Conservation (phyloP, 2,888 invertebrate genomes). For the Steinernema hermaphroditum region DNA sequence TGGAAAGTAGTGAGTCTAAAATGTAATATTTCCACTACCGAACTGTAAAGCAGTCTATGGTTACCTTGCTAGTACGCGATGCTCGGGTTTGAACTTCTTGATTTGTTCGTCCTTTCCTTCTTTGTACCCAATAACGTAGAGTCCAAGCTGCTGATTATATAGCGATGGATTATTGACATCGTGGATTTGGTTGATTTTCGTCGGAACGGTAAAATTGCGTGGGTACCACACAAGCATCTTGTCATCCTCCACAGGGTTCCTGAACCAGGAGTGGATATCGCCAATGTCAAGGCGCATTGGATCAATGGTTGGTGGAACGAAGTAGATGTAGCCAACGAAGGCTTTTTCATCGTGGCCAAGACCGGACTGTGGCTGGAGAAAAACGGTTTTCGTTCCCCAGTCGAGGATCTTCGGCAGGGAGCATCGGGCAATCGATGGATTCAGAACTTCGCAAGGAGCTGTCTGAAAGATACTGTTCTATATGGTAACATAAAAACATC, state of each 20-base stretch:
- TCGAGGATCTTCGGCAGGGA: slow-evolving; percentile 43
- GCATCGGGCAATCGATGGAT: slow-evolving; percentile 48
- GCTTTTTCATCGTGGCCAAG: slow-evolving; percentile 45
- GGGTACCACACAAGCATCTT: slow-evolving; percentile 66
- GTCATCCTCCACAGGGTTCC: slow-evolving; percentile 54
- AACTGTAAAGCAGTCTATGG: slow-evolving; percentile 27
- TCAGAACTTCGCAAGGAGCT: slow-evolving; percentile 42
- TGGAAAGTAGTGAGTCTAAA: not conserved
- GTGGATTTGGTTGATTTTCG: slow-evolving; percentile 53
- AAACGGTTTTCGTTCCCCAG: slow-evolving; percentile 51
- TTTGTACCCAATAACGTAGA: slow-evolving; percentile 64
- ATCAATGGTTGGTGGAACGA: slow-evolving; percentile 66
- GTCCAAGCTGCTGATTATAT: slow-evolving; percentile 62
- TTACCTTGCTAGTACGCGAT: slow-evolving; percentile 62
- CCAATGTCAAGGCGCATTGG: slow-evolving; percentile 66
- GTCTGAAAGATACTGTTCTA: slow-evolving; percentile 34
- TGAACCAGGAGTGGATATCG: slow-evolving; percentile 64
- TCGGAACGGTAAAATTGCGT: slow-evolving; percentile 64
- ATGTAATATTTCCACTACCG: no score
- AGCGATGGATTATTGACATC: slow-evolving; percentile 61
- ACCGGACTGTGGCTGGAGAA: slow-evolving; percentile 45
- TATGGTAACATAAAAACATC: not conserved
- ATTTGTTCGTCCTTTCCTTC: slow-evolving; percentile 63
- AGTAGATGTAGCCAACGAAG: slow-evolving; percentile 66
- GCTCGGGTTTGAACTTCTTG: slow-evolving; percentile 66